Conservation (phyloP, 2,113 vertebrate species). For the Carassius auratus region DNA sequence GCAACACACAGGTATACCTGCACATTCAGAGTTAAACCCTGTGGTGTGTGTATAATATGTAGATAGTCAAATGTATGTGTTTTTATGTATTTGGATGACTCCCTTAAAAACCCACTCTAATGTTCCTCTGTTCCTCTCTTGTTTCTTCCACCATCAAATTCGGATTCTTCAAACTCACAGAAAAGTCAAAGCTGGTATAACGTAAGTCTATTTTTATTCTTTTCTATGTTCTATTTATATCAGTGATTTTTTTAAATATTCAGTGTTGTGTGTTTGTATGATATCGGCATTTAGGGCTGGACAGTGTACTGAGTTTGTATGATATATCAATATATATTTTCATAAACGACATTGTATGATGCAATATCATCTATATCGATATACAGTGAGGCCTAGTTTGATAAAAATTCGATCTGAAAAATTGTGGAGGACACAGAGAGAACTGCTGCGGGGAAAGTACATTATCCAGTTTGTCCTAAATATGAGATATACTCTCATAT, state of each 20-base stretch:
- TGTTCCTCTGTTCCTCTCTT: slow-evolving; percentile 24
- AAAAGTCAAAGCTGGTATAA: slow-evolving; percentile 62
- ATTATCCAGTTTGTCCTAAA: too few species aligned
- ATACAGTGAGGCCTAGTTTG: too few species aligned
- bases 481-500: too few species aligned
- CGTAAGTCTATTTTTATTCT: slow-evolving; percentile 39
- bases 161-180: slow-evolving; percentile 22
- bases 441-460: too few species aligned
- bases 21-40: background rate
- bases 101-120: slow-evolving; percentile 6
- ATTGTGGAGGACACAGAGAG: too few species aligned
- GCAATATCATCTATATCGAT: too few species aligned
- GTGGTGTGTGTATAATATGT: background rate
- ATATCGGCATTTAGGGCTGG: background rate
- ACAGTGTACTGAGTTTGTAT: too few species aligned
- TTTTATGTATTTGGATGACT: background rate
- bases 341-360: too few species aligned
- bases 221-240: background rate
- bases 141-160: background rate
- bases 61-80: background rate
- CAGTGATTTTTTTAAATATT: background rate
- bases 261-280: background rate
- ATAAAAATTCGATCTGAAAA: too few species aligned
- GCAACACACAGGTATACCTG: slow-evolving; percentile 19
- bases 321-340: too few species aligned